These are phyloP conservation scores for Pempheris klunzingeri DNA, from an alignment of 2,797 vertebrate genomes.

Conservation along the genomic window DNA sequence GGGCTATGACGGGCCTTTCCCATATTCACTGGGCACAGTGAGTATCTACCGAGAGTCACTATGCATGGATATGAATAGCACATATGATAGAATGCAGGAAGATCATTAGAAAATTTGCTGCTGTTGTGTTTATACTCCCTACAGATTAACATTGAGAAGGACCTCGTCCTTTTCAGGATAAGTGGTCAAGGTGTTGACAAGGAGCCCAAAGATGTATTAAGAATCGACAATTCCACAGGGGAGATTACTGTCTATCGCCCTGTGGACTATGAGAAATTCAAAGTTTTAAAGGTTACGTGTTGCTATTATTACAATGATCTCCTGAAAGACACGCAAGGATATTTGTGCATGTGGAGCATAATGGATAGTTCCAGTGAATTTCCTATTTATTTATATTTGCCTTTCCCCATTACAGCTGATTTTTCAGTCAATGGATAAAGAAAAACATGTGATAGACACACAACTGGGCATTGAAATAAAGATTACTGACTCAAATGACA, in stretches of 20 bases:
- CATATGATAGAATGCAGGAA: neutral
- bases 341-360: neutral
- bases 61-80: neutral
- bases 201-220: constrained; percentile 66
- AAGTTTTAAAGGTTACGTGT: constrained; percentile 43
- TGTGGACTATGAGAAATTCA: constrained; percentile 72
- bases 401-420: constrained; percentile 61
- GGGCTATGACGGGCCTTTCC: constrained; percentile 68
- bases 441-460: constrained; percentile 29
- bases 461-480: constrained; percentile 74
- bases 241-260: constrained; percentile 50
- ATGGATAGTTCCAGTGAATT: too few species aligned
- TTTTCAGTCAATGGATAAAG: constrained; percentile 64
- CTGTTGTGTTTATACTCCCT: constrained; percentile 21
- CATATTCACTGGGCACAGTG: constrained; percentile 74
- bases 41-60: constrained; percentile 45
- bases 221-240: constrained; percentile 58
- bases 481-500: constrained; percentile 81
- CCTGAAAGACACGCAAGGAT: neutral
- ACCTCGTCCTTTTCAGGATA: constrained; percentile 33
- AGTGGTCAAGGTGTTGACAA: constrained; percentile 68
- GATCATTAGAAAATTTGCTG: neutral
- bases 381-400: too few species aligned
- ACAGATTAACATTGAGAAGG: constrained; percentile 62
- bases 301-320: neutral